These are phyloP conservation scores for Pelvicachromis taeniatus DNA, from an alignment of 2,113 vertebrate genomes.

Conservation along the genomic window DNA sequence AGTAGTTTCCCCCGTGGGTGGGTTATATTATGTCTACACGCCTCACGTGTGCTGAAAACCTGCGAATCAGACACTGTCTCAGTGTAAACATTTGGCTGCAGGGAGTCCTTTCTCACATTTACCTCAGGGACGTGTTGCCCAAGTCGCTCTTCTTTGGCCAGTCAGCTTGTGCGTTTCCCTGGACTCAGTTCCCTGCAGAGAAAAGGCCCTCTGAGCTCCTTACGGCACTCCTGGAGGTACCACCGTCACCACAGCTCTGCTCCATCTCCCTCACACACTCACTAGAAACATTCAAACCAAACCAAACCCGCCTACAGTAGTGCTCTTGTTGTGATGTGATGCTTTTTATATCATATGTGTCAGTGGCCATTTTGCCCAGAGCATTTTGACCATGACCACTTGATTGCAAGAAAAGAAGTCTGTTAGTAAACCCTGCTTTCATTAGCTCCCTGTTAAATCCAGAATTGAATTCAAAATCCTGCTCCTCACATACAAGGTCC, in stretches of 20 bases:
- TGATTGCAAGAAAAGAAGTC: constrained; percentile 6
- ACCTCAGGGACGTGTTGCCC: not conserved
- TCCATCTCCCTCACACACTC: constrained; percentile 3
- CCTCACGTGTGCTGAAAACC: not conserved
- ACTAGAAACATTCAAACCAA: not conserved
- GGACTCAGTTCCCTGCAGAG: constrained; percentile 19
- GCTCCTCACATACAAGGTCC: too few relatives aligned
- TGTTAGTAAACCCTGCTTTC: constrained; percentile 20
- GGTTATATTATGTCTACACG: constrained; percentile 21
- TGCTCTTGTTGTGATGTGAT: constrained; percentile 35
- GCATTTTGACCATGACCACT: not conserved
- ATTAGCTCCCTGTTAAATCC: too few relatives aligned
- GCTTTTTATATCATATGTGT: constrained; percentile 64
- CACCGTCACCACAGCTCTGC: constrained; percentile 24
- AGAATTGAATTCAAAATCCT: too few relatives aligned
- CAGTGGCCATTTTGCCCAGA: constrained; percentile 23
- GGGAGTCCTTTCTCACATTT: not conserved
- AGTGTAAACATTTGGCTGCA: constrained; percentile 6
- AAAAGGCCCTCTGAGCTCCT: constrained; percentile 54
- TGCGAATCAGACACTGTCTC: constrained; percentile 2
- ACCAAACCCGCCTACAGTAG: constrained; percentile 32
- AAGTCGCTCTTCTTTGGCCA: constrained; percentile 18
- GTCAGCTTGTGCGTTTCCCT: not conserved
- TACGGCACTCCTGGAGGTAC: constrained; percentile 48
- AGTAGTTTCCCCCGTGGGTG: constrained; percentile 4